Base-by-base conservation (phyloP, 30 jellyfish, hydroid and myxozoan species). In the Mastigias papua region DNA sequence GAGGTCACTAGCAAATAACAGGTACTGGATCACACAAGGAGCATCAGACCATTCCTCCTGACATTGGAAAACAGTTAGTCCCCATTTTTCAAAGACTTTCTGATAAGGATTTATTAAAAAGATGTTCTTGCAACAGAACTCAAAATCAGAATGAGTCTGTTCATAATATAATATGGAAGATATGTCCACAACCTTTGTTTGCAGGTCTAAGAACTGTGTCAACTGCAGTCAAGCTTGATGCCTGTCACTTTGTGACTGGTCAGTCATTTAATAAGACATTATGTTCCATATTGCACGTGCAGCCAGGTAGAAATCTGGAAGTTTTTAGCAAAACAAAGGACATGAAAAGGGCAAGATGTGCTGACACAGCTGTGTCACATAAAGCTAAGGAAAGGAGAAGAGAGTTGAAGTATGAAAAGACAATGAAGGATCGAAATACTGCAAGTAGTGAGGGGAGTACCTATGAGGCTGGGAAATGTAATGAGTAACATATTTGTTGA, bases 121-220 rank as follows among this genome's bases (percentile, higher is more conserved):
- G 67, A 54, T 10, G 67, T 51, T 16, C 67, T 21, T 10, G 84
- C 17, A 73, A 57, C 76, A 73, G 58, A 29, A 84, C 92, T 2
- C 92, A 82, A 71, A 82, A 82, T 46, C 48, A 76, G 3, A 34
- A 82, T 69, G 92, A 82, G 86, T 82, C 92, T 1, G 9, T 0
- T 28, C 92, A 82, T 34, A 33, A 63, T 2, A 16, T 84, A 13
- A 72, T 69, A 16, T 69, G 93, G 86, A 69, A 63, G 51, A 63
- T 69, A 9, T 84, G 93, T 49, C 69, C 87, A 54, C 69, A 66
- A 70, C 5, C 58, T n/a, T 11, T 31, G 22, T 84, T 26, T 51
- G 93, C 51, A 1, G 60, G 85, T 3, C 49, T 49, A 69, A 84
- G 31, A 51, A 70, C 93, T 27, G 15, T 84, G 46, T 79, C 49